Percentiles rank a stretch among this genome's conserved stretches.
Evolutionary conservation across 2,888 invertebrate genomes (phyloP).

Genomic region (Drosophila eohydei): DNA sequence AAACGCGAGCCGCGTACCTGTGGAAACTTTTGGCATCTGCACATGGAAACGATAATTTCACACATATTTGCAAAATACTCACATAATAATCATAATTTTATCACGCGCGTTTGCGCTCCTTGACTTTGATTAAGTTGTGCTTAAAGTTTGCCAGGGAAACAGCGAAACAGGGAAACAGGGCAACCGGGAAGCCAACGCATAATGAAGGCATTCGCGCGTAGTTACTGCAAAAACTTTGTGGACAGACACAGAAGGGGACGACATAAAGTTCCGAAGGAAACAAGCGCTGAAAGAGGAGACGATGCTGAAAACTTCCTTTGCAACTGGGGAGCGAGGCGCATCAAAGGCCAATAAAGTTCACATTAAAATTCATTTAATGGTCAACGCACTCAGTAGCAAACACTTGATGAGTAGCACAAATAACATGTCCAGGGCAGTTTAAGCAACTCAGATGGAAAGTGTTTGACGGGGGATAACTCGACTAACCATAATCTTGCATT

Average conservation of each 20-base stretch:
- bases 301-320: slow-evolving; percentile 19
- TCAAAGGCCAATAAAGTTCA: slow-evolving; percentile 57
- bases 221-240: slow-evolving; percentile 45
- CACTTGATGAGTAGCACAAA: slow-evolving; percentile 7
- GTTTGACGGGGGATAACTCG: neutral
- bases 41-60: slow-evolving; percentile 72
- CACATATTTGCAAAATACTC: slow-evolving; percentile 64
- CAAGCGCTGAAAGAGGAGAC: slow-evolving; percentile 1
- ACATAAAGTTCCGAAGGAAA: slow-evolving; percentile 5
- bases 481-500: neutral
- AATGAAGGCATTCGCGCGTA: slow-evolving; percentile 49
- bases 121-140: slow-evolving; percentile 76
- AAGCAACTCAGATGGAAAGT: slow-evolving; percentile 15
- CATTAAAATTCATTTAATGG: slow-evolving; percentile 68
- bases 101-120: slow-evolving; percentile 61
- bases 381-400: slow-evolving; percentile 49
- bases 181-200: slow-evolving; percentile 26
- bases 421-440: slow-evolving; percentile 29
- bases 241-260: slow-evolving; percentile 19
- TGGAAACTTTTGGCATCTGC: slow-evolving; percentile 60
- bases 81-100: slow-evolving; percentile 75
- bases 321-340: slow-evolving; percentile 16
- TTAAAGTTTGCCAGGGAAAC: slow-evolving; percentile 62
- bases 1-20: slow-evolving; percentile 17
- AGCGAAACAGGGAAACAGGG: slow-evolving; percentile 10